A percentile compares a stretch with the other conserved stretches of the same genome.
phyloP scores from a whole-genome alignment of 2,797 vertebrate genomes.

The Pipistrellus pipistrellus region DNA sequence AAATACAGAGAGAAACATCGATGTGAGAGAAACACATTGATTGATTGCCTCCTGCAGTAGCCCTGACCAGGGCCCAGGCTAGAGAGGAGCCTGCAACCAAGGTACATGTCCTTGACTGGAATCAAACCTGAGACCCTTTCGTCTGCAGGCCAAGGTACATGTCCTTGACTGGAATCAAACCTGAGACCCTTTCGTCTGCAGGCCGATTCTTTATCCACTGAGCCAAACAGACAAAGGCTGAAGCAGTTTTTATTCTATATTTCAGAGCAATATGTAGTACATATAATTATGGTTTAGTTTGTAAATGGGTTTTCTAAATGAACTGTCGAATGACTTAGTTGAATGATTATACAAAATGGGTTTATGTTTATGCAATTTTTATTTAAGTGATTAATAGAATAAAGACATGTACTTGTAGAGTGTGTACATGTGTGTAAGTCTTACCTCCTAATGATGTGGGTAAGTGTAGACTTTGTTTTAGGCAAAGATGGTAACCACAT shows the following conservation, averaged over 20 bases:
- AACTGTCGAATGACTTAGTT: constrained; percentile 53
- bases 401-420: constrained; percentile 7
- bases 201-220: too few species aligned
- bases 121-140: too few species aligned
- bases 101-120: too few species aligned
- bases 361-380: constrained; percentile 18
- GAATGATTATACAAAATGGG: neutral
- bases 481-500: neutral
- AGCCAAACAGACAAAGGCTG: neutral
- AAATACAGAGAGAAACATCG: too few species aligned
- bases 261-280: neutral
- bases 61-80: too few species aligned
- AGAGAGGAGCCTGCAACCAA: too few species aligned
- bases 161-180: too few species aligned
- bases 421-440: neutral
- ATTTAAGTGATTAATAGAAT: neutral
- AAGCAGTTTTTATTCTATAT: constrained; percentile 1
- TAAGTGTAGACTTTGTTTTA: constrained; percentile 57
- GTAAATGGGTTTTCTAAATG: constrained; percentile 31
- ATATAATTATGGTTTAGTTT: constrained; percentile 49
- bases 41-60: too few species aligned
- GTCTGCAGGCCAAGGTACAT: too few species aligned
- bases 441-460: constrained; percentile 22
- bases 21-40: too few species aligned
- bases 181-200: too few species aligned